Percentiles rank a stretch among this genome's conserved stretches.
Conservation (phyloP, 2,113 vertebrate species). For the Grammomys dolichurus region DNA sequence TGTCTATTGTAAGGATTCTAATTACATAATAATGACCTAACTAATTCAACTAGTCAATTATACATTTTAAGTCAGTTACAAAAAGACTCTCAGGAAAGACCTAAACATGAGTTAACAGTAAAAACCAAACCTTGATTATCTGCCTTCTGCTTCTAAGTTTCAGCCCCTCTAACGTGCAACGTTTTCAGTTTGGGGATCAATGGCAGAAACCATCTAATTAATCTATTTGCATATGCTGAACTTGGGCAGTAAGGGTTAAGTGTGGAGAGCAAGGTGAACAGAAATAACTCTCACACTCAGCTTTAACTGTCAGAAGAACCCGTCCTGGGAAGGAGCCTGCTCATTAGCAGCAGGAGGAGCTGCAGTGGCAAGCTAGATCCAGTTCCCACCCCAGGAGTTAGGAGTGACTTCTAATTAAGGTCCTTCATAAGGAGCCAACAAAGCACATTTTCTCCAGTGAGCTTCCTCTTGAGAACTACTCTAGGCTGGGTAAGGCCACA, state of each 20-base stretch:
- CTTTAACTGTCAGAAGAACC: constrained; percentile 51
- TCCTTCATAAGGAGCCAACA: constrained; percentile 67
- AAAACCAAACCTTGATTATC: constrained; percentile 18
- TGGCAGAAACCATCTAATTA: background rate
- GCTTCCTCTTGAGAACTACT: constrained; percentile 56
- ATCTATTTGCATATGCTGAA: constrained; percentile 47
- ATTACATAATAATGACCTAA: constrained; percentile 74
- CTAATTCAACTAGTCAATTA: constrained; percentile 79
- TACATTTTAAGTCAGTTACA: constrained; percentile 77
- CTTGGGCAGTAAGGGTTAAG: constrained; percentile 67
- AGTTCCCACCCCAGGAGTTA: constrained; percentile 62
- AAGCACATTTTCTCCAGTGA: constrained; percentile 62
- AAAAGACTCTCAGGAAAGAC: constrained; percentile 56
- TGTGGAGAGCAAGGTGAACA: constrained; percentile 62
- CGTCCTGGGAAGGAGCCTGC: constrained; percentile 26
- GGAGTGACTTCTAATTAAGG: constrained; percentile 69
- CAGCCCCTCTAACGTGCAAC: background rate
- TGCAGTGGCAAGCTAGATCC: background rate
- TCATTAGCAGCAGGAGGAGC: constrained; percentile 72
- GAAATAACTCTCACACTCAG: constrained; percentile 58
- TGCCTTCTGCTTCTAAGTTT: constrained; percentile 46
- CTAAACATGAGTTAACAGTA: constrained; percentile 59
- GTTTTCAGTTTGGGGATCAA: constrained; percentile 37
- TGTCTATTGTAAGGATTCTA: constrained; percentile 66
- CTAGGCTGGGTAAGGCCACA: background rate